Base-by-base conservation (phyloP, 2,797 vertebrate genomes). In the Danionella dracula region DNA sequence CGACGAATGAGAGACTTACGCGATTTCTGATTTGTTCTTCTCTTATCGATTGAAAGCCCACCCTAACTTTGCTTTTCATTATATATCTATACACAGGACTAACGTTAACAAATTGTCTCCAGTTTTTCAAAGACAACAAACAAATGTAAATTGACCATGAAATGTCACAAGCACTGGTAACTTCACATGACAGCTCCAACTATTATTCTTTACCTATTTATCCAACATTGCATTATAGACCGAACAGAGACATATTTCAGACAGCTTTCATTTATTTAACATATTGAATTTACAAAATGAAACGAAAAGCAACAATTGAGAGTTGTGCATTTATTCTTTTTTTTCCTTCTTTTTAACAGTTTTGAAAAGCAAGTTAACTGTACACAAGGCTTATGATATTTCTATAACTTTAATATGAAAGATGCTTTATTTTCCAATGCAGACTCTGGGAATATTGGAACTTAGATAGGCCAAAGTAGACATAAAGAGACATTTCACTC, bases 241-340 rank as follows among this genome's bases (percentile, higher is more conserved):
- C 0, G 9, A 1, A 70, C 44, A 65, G 31, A 53, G 31, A 15
- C 16, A 16, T 2, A n/a, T 51, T 65, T 9, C 49, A 74, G 49
- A 66, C 51, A 48, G 44, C 84, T 83, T 86, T 86, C 85, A 86
- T 86, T 89, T 85, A 86, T 90, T 91, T 88, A 90, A 89, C 90
- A 85, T 88, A 86, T 75, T 88, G 83, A 90, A 89, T 89, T 90
- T 91, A 90, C 82, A 83, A 92, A 92, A 89, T 78, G 60, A 76
- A 78, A 83, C 83, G 82, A 87, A 90, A 92, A 91, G 89, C 90
- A 90, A 89, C 87, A 89, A 86, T 89, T 86, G 86, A 85, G 78
- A 88, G 79, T 86, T 90, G 84, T 91, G 88, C 85, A 85, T 79
- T 76, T 79, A 82, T 81, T 83, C 85, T 71, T 44, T 56, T 62